Conservation (phyloP, 2,888 invertebrate species). For the Trisateles emortualis region DNA sequence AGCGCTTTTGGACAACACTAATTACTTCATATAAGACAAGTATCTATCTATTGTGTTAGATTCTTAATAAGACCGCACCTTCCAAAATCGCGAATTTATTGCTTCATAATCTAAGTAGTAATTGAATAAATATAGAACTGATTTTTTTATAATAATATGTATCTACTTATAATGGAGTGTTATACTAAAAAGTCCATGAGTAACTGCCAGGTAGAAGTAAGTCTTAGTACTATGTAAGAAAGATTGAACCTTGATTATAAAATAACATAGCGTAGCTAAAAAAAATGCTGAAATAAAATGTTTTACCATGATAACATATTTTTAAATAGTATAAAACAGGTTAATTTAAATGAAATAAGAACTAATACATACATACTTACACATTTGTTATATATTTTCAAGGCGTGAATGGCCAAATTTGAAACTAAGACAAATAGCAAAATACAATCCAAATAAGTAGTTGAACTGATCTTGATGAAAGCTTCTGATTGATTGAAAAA, state of each 20-base stretch:
- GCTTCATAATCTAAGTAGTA: slow-evolving; percentile 12
- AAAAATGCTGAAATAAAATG: neutral
- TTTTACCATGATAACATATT: neutral
- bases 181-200: slow-evolving; percentile 30
- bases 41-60: neutral
- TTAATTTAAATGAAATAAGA: no score
- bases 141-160: slow-evolving; percentile 9
- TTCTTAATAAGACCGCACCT: slow-evolving; percentile 1
- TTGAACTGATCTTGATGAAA: no score
- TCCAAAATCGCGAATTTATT: slow-evolving; percentile 10
- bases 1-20: neutral
- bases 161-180: slow-evolving; percentile 10
- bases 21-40: neutral
- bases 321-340: no score
- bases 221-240: slow-evolving; percentile 8
- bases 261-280: no score
- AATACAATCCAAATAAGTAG: no score
- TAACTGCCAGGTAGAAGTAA: slow-evolving; percentile 43
- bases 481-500: no score
- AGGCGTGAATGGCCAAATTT: no score
- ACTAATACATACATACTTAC: no score
- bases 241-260: neutral
- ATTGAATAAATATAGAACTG: slow-evolving; percentile 18
- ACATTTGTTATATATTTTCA: no score
- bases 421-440: no score